These are phyloP conservation scores for Acromyrmex charruanus DNA, from an alignment of 1,140 invertebrate genomes.

Conservation along the genomic window DNA sequence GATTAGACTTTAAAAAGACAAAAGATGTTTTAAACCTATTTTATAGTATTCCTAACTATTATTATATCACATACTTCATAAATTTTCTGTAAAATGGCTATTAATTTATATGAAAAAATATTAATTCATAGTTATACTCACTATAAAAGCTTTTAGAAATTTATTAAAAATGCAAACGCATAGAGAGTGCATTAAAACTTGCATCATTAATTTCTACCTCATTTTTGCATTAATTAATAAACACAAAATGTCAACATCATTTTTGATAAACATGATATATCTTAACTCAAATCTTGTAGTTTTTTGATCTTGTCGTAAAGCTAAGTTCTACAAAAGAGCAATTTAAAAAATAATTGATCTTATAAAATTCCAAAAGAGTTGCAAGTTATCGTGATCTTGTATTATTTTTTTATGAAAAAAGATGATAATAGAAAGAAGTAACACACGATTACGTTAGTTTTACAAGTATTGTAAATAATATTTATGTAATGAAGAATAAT, in stretches of 20 bases:
- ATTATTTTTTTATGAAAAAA: neutral
- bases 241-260: neutral
- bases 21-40: neutral
- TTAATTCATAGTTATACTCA: neutral
- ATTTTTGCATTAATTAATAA: slow-evolving; percentile 40
- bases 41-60: neutral
- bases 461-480: slow-evolving; percentile 12
- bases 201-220: neutral
- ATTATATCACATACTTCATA: neutral
- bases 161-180: neutral
- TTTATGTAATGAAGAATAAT: neutral
- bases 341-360: neutral
- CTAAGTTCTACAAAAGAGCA: neutral
- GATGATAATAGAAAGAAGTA: neutral
- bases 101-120: neutral
- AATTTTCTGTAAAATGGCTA: neutral
- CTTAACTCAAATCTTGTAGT: neutral
- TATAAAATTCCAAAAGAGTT: no score
- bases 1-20: neutral
- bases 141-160: slow-evolving; percentile 3
- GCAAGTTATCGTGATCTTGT: neutral
- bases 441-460: neutral
- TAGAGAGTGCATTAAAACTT: slow-evolving; percentile 15
- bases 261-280: neutral
- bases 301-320: neutral